phyloP scores from a whole-genome alignment of 1,140 invertebrate genomes.

The Musca vetustissima region DNA sequence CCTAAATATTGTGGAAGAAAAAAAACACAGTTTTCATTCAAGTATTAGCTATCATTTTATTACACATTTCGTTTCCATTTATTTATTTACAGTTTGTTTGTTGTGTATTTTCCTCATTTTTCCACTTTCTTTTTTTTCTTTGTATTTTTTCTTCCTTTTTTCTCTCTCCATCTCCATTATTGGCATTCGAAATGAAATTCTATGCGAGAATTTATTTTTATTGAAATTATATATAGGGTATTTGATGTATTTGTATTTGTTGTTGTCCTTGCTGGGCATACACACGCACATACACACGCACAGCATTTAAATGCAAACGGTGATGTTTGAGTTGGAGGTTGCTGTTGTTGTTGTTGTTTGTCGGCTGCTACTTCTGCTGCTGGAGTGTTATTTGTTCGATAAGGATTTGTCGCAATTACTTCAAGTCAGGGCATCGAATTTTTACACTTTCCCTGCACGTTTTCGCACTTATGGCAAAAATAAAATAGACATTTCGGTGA shows the following conservation, averaged over 20 bases:
- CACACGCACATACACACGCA: too few relatives aligned
- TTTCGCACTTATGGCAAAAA: conserved; percentile 22
- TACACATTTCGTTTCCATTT: not conserved
- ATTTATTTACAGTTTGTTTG: conserved; percentile 8
- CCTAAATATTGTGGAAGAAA: not conserved
- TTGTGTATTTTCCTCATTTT: too few relatives aligned
- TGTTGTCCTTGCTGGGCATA: too few relatives aligned
- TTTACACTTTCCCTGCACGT: conserved; percentile 21
- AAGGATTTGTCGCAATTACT: conserved; percentile 1
- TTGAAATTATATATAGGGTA: conserved; percentile 1
- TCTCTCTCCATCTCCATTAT: not conserved
- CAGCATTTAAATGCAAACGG: not conserved
- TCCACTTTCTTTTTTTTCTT: too few relatives aligned
- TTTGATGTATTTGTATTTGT: conserved; percentile 15
- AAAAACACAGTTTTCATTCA: not conserved
- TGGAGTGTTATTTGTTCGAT: not conserved
- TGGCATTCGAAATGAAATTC: not conserved
- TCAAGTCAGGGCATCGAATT: not conserved
- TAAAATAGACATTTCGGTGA: not conserved
- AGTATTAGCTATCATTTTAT: not conserved
- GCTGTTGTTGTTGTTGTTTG: too few relatives aligned
- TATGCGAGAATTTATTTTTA: not conserved
- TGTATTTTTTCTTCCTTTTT: not conserved
- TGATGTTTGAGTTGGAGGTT: not conserved
- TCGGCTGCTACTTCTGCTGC: too few relatives aligned